Evolutionary conservation across 2,797 vertebrate species (phyloP), one percentile per base, ranked within the genome.

Genomic region (Chaetodon trifasciatus): DNA sequence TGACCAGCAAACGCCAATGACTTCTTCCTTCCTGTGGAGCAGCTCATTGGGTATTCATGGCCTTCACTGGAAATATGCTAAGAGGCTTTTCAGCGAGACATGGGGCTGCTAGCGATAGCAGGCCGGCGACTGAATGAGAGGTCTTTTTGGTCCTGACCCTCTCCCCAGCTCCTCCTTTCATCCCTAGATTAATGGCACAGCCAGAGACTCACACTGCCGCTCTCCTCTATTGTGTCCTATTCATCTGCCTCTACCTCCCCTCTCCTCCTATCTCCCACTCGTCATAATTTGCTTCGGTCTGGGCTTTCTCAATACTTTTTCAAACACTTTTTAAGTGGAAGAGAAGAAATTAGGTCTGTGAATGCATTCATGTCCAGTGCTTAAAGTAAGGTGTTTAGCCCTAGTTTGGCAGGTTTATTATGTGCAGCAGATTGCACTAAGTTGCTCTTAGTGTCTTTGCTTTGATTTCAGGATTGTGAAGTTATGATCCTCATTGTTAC

Each of bases 11-110:
- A 61, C 63, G 79, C 52, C 17, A n/a, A 74, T 74, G 86, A 83
- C 62, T 78, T 84, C 52, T 67, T 70, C 74, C 17, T 15, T 80
- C 69, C 49, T 40, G 56, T 58, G 44, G 72, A 80, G 65, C 56
- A 82, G 72, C 84, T 90, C 86, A 92, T 92, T 88, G 61, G 40
- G 74, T 89, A 89, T 93, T 93, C 91, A 89, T 82, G 63, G 76
- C 56, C 49, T 61, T 81, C 61, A n/a, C 76, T 75, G 12, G 74
- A 88, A 88, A 91, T 88, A 91, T 91, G 84, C 75, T 76, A 88
- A 89, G 81, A 79, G 71, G 76, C 69, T 81, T 88, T 83, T 78
- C 46, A 82, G 73, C 6, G 12, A 86, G 77, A 83, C 81, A 60
- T 6, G 3, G 71, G 16, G 49, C 75, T 79, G 68, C n/a, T 75